Evolutionary conservation across 1,140 invertebrate species (phyloP).

Genomic region (Metopolophium dirhodum): DNA sequence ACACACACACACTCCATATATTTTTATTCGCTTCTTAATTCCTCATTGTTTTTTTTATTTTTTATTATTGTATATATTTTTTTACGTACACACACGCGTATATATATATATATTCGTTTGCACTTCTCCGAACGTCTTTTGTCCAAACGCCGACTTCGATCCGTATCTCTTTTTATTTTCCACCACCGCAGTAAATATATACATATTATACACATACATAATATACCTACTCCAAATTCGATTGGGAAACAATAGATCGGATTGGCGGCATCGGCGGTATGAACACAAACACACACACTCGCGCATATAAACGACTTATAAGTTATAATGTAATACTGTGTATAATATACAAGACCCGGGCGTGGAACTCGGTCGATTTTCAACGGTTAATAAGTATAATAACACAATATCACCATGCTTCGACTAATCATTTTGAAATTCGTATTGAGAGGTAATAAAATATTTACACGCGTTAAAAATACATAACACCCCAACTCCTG

Average conservation of each 20-base stretch:
- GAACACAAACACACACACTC: neutral
- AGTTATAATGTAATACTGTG: neutral
- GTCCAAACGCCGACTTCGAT: conserved; percentile 56
- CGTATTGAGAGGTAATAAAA: neutral
- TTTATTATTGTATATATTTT: conserved; percentile 44
- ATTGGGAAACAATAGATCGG: conserved; percentile 44
- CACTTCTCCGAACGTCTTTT: conserved; percentile 56
- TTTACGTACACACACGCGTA: neutral
- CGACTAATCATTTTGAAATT: neutral
- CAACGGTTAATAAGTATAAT: neutral
- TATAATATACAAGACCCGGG: neutral
- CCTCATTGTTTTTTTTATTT: conserved; percentile 54
- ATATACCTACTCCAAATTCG: conserved; percentile 49
- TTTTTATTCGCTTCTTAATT: conserved; percentile 57
- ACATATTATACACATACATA: neutral
- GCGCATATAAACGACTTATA: neutral
- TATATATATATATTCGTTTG: conserved; percentile 51
- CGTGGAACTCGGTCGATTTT: conserved; percentile 2
- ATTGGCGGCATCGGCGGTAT: conserved; percentile 26
- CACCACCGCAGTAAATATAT: neutral
- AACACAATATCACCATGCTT: neutral
- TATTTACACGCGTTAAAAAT: neutral
- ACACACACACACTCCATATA: neutral
- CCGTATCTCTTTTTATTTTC: conserved; percentile 45
- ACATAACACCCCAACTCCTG: neutral